phyloP scores from a whole-genome alignment of 2,888 invertebrate genomes.

The Sesamia inferens region DNA sequence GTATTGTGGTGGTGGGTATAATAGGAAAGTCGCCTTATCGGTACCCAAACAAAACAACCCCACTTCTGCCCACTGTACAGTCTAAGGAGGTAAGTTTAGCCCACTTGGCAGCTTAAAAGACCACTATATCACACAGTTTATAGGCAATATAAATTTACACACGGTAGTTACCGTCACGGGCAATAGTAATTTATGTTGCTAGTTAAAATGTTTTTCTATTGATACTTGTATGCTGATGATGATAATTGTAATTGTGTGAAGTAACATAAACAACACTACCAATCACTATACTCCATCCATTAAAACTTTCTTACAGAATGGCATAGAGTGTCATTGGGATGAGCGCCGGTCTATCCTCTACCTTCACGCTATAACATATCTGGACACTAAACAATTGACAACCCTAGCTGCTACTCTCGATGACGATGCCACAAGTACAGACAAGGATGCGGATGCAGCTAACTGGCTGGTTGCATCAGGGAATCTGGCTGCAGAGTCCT shows the following conservation, averaged over 20 bases:
- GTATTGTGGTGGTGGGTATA: conserved; percentile 92
- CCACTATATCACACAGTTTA: not conserved
- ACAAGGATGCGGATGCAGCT: conserved; percentile 83
- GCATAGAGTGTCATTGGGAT: conserved; percentile 90
- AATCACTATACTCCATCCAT: not conserved
- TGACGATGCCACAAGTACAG: conserved; percentile 79
- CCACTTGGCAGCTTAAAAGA: not conserved
- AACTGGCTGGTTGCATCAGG: conserved; percentile 92
- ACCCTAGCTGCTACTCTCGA: conserved; percentile 76
- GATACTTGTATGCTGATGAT: not conserved
- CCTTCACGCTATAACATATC: conserved; percentile 88
- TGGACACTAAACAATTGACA: conserved; percentile 81
- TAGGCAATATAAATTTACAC: too few relatives aligned
- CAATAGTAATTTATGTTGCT: not conserved
- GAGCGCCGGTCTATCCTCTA: conserved; percentile 86
- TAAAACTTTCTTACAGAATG: conserved; percentile 79
- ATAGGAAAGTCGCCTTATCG: conserved; percentile 93
- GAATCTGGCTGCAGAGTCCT: conserved; percentile 86
- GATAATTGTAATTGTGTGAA: not conserved
- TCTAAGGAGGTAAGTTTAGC: conserved; percentile 77
- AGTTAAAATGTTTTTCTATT: not conserved
- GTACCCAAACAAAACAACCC: conserved; percentile 92
- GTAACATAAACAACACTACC: not conserved
- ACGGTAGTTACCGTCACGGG: not conserved
- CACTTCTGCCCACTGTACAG: conserved; percentile 87